Evolutionary conservation across 2,888 invertebrate species (phyloP), one percentile per base, ranked within the genome.

Genomic region (Exephanes ischioxanthus): DNA sequence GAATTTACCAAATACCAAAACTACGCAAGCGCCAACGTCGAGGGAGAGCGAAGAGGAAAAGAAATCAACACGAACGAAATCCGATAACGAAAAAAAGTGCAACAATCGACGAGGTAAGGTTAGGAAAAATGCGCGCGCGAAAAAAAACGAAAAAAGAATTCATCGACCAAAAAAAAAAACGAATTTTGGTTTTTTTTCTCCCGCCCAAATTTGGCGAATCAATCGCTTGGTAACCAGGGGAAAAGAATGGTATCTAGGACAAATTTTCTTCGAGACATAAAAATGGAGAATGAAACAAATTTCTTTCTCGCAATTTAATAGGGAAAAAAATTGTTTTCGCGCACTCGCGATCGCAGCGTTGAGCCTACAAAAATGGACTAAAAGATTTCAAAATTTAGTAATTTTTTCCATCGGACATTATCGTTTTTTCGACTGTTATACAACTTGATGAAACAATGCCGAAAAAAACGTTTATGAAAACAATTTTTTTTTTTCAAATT

Each of bases 281-380:
- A 70, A 61, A 55, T 22, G 14, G 45, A 63, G 30, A 63, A 63
- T 16, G 63, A 30, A 63, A 58, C n/a, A 63, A 55, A 67, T 77
- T 41, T 63, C 16, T 22, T 51, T 79, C 84, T 58, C 77, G 61
- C 72, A 45, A 66, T 80, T 84, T 72, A 77, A 61, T 68, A 77
- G 80, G 80, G 76, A 66, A 76, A 53, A 84, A 72, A 66, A 67
- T 79, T 82, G 30, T 45, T 85, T 76, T 66, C 71, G 71, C 76
- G 75, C 79, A 82, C 75, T 78, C 67, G 70, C 71, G 51, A 55
- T 70, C 55, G 76, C 51, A 51, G 63, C 77, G 67, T 72, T 72
- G 80, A 68, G 79, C 78, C 66, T 58, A 61, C 58, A 63, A 45
- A 68, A 22, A 26, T 51, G 19, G 37, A 71, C 55, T 55, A 71